Evolutionary conservation across 2,797 vertebrate genomes (phyloP).

Genomic region (Carcharodon carcharias): DNA sequence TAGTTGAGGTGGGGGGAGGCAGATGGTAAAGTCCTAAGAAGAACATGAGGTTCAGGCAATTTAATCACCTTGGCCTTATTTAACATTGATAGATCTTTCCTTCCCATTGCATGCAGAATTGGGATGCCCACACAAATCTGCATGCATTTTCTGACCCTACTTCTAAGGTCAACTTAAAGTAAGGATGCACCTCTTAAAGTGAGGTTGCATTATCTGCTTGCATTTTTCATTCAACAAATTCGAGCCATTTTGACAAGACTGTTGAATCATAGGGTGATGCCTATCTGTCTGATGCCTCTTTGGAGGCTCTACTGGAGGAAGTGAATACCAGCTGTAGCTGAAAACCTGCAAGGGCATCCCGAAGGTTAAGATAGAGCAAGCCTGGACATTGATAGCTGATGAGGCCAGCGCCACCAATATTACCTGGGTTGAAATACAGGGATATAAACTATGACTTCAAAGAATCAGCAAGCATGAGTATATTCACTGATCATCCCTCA

Average conservation of each 20-base stretch:
- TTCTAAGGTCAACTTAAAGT: neutral
- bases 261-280: no score
- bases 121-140: no score
- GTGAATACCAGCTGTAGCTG: neutral
- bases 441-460: neutral
- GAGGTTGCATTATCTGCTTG: neutral
- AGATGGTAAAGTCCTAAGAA: no score
- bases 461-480: neutral
- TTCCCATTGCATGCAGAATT: neutral
- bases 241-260: no score
- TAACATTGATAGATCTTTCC: no score
- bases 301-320: neutral
- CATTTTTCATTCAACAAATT: neutral
- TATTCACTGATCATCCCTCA: neutral
- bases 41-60: no score
- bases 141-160: neutral
- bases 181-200: neutral
- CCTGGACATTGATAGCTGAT: neutral
- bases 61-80: no score
- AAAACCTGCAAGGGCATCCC: neutral
- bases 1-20: no score
- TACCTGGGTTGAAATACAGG: neutral
- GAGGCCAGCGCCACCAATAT: neutral
- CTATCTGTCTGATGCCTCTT: neutral
- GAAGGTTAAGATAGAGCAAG: neutral